Evolutionary conservation across 2,797 vertebrate species (phyloP).

Genomic region (Parambassis ranga): DNA sequence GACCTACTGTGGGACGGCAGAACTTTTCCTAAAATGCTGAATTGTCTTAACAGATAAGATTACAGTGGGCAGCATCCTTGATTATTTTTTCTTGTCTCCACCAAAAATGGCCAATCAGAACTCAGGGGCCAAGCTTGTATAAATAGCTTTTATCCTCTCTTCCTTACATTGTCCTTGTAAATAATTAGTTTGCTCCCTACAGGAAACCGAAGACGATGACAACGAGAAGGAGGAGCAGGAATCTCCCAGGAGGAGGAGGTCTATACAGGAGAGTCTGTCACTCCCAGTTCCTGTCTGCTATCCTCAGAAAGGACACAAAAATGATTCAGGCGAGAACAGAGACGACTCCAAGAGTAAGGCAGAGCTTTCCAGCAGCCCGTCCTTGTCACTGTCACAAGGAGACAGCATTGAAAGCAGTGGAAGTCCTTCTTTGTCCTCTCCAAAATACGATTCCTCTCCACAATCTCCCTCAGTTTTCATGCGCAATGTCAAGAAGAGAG

Average conservation of each 20-base stretch:
- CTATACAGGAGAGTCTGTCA: slow-evolving; percentile 81
- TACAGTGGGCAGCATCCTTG: background rate
- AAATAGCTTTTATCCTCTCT: slow-evolving; percentile 20
- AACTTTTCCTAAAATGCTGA: background rate
- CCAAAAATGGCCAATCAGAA: background rate
- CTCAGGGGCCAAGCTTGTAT: background rate
- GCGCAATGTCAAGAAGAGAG: slow-evolving; percentile 84
- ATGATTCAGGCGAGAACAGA: slow-evolving; percentile 58
- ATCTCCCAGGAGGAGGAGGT: slow-evolving; percentile 65
- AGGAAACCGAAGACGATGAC: slow-evolving; percentile 80
- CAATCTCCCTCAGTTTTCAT: slow-evolving; percentile 79
- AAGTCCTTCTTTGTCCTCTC: slow-evolving; percentile 69
- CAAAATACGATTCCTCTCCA: slow-evolving; percentile 76
- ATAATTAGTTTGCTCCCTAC: slow-evolving; percentile 46
- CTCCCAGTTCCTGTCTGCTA: slow-evolving; percentile 73
- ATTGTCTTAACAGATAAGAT: background rate
- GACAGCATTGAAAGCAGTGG: slow-evolving; percentile 76
- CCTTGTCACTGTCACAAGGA: slow-evolving; percentile 75
- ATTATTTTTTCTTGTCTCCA: background rate
- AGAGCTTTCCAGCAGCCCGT: slow-evolving; percentile 68
- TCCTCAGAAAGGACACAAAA: slow-evolving; percentile 66
- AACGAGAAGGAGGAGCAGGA: slow-evolving; percentile 67
- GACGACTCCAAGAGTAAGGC: slow-evolving; percentile 56
- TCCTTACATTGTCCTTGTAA: slow-evolving; percentile 46
- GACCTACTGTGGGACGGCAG: background rate